Percentiles rank a stretch among this genome's conserved stretches.
phyloP scores from a whole-genome alignment of 2,113 vertebrate genomes.

The Cacatua alba region DNA sequence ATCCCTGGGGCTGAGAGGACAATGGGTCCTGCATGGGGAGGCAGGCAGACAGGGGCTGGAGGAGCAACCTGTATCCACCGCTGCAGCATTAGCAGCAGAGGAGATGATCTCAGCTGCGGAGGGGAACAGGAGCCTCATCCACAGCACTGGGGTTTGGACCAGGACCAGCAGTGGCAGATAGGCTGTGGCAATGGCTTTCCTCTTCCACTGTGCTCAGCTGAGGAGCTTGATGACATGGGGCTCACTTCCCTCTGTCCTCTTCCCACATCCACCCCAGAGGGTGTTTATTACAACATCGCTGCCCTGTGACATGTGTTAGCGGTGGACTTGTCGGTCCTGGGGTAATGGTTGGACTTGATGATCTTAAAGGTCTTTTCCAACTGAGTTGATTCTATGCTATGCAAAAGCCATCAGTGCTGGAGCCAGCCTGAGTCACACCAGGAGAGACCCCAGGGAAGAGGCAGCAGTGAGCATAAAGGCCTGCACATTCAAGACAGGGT shows the following conservation, averaged over 20 bases:
- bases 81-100: fast-evolving
- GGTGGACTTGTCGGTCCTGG: background rate
- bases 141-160: fast-evolving
- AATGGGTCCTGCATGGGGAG: fast-evolving
- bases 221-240: background rate
- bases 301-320: background rate
- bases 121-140: background rate
- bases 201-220: background rate
- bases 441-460: background rate
- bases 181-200: background rate
- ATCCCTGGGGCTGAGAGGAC: background rate
- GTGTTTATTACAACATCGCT: background rate
- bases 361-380: background rate
- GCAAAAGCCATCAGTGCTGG: background rate
- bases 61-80: fast-evolving
- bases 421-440: background rate
- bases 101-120: fast-evolving
- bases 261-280: background rate
- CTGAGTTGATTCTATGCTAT: background rate
- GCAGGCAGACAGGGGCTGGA: background rate
- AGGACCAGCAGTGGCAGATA: fast-evolving
- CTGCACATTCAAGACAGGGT: fast-evolving
- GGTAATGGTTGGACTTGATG: background rate
- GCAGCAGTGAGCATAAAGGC: background rate
- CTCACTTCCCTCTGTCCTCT: fast-evolving